Evolutionary conservation across 2,888 invertebrate species (phyloP).

Genomic region (Brachyptera putata): DNA sequence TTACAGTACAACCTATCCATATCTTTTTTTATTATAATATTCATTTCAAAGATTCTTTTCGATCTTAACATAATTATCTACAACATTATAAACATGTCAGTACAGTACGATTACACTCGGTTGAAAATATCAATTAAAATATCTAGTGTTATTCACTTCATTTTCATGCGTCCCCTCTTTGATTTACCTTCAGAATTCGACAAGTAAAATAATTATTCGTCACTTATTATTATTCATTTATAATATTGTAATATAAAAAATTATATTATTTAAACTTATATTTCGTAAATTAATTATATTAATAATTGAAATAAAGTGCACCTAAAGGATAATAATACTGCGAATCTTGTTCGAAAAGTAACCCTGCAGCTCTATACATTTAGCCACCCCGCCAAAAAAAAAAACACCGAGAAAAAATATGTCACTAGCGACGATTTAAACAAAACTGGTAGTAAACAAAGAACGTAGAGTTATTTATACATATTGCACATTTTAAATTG

Average conservation of each 20-base stretch:
- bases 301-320: slow-evolving; percentile 2
- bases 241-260: background rate
- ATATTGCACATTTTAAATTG: slow-evolving; percentile 4
- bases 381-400: too few species aligned
- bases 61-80: background rate
- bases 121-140: too few species aligned
- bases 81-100: background rate
- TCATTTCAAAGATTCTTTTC: too few species aligned
- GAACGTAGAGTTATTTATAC: background rate
- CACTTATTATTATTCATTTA: background rate
- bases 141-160: background rate
- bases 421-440: background rate
- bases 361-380: slow-evolving; percentile 26
- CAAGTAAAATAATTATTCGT: background rate
- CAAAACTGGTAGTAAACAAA: too few species aligned
- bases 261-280: background rate
- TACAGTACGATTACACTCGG: too few species aligned
- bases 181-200: background rate
- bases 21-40: too few species aligned
- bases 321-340: slow-evolving; percentile 29
- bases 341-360: slow-evolving; percentile 3
- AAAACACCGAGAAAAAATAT: too few species aligned
- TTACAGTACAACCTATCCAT: too few species aligned
- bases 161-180: background rate
- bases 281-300: slow-evolving; percentile 1